phyloP scores from a whole-genome alignment of 1,140 invertebrate species.

The Drosophila sp. region DNA sequence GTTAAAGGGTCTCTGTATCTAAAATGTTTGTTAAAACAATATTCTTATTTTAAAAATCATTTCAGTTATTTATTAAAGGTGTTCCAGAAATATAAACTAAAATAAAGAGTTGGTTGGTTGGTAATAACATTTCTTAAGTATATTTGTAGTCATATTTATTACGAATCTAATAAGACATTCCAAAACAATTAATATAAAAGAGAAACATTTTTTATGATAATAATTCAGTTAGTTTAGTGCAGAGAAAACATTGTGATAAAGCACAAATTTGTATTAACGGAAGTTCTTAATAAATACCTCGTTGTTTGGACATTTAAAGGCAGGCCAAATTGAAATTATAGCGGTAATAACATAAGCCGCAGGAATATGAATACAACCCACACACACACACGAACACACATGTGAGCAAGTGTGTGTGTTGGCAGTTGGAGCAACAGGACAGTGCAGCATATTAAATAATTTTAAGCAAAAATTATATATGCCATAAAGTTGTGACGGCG shows the following conservation, averaged over 20 bases:
- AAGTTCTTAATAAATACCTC: conserved; percentile 33
- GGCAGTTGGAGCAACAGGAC: conserved; percentile 25
- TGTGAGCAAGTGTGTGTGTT: not conserved
- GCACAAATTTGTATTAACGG: conserved; percentile 30
- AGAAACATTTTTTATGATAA: not conserved
- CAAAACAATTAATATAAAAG: no score
- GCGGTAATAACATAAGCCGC: conserved; percentile 43
- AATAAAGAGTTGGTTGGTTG: no score
- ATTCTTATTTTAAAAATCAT: no score
- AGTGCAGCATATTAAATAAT: conserved; percentile 68
- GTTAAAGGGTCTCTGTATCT: no score
- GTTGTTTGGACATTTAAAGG: conserved; percentile 26
- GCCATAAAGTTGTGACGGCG: conserved; percentile 60
- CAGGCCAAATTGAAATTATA: conserved; percentile 44
- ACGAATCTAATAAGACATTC: no score
- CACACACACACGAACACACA: not conserved
- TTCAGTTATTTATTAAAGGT: no score
- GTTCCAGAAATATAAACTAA: no score
- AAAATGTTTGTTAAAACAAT: no score
- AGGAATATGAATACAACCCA: conserved; percentile 27
- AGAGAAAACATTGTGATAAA: not conserved
- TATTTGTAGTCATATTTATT: no score
- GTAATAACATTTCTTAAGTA: no score
- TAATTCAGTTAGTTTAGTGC: not conserved
- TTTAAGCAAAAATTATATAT: conserved; percentile 73